Evolutionary conservation across 1,140 invertebrate species (phyloP), one percentile per base, ranked within the genome.

Genomic region (Octopus sinensis): DNA sequence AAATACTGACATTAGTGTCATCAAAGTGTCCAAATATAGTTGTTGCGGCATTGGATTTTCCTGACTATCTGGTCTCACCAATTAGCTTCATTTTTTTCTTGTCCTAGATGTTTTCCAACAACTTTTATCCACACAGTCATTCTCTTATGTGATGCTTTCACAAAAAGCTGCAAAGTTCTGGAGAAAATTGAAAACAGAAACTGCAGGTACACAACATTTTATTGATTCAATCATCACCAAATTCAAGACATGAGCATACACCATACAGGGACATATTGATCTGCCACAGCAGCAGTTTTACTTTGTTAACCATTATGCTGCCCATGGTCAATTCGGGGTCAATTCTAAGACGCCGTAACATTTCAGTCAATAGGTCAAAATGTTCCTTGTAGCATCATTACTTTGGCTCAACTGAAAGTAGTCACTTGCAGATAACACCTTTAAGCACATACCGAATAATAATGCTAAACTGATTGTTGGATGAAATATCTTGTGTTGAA

Each of bases 21-120:
- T 12, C 75, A 30, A 76, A 30, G 4, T 4, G 75, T 30, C 75
- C 75, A 76, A 76, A 76, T 68, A 68, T 68, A 68, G 23, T 76
- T 76, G 75, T 30, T 76, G 2, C 75, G 2, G 75, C 75, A 76
- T 76, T 76, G 75, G 75, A 17, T 76, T 76, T 76, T 12, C 75
- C 23, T 76, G 75, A 76, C 75, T 10, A 76, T 76, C 75, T 12
- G 23, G 75, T 76, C 75, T 76, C 75, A 76, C 75, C 75, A 17
- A 76, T 76, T 76, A 76, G 23, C 23, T 76, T 76, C 75, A 76
- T 30, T 76, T 76, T 76, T 76, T 76, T 76, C 75, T 76, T 12
- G 23, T 76, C 75, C 23, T 76, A 76, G 23, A 76, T 76, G 75
- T 76, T 76, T 17, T 30, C 75, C 75, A 76, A 76, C 75, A 76